These are phyloP conservation scores for Heterodera carotae DNA, from an alignment of 1,140 invertebrate genomes.

Conservation along the genomic window DNA sequence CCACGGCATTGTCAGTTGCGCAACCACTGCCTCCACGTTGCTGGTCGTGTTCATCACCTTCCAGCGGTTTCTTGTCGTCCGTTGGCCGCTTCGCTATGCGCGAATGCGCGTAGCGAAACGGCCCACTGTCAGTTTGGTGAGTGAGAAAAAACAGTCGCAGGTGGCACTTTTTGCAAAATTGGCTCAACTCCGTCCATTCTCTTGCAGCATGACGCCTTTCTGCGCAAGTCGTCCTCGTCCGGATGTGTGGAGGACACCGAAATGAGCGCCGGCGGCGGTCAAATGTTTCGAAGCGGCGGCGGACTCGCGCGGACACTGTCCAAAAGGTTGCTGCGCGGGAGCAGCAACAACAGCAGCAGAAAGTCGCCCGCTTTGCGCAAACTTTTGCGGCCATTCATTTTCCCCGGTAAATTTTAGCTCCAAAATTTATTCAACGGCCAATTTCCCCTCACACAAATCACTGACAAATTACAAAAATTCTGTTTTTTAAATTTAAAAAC, in stretches of 20 bases:
- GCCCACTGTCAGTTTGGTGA: slow-evolving; percentile 13
- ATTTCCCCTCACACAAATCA: no score
- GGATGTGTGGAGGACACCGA: slow-evolving; percentile 29
- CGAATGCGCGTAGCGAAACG: slow-evolving; percentile 25
- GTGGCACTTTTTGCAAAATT: not conserved
- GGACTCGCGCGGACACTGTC: slow-evolving; percentile 18
- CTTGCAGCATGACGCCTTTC: slow-evolving; percentile 27
- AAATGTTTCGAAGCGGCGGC: slow-evolving; percentile 23
- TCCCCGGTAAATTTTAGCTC: slow-evolving; percentile 34
- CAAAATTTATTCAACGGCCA: not conserved
- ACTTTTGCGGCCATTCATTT: slow-evolving; percentile 35
- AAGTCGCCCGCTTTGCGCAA: slow-evolving; percentile 32
- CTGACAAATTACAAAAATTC: no score
- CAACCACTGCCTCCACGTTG: slow-evolving; percentile 51
- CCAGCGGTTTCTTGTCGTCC: slow-evolving; percentile 55
- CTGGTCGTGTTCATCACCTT: slow-evolving; percentile 55
- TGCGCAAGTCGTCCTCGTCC: slow-evolving; percentile 29
- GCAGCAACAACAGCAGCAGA: slow-evolving; percentile 3
- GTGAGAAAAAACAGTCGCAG: no score
- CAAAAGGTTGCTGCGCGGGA: slow-evolving; percentile 8
- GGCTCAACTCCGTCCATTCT: not conserved
- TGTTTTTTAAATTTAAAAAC: no score
- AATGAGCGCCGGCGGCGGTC: slow-evolving; percentile 7
- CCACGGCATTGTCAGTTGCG: slow-evolving; percentile 47
- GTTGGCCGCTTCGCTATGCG: slow-evolving; percentile 50